phyloP scores from a whole-genome alignment of 2,888 invertebrate species.

The Protodeltote pygarga region DNA sequence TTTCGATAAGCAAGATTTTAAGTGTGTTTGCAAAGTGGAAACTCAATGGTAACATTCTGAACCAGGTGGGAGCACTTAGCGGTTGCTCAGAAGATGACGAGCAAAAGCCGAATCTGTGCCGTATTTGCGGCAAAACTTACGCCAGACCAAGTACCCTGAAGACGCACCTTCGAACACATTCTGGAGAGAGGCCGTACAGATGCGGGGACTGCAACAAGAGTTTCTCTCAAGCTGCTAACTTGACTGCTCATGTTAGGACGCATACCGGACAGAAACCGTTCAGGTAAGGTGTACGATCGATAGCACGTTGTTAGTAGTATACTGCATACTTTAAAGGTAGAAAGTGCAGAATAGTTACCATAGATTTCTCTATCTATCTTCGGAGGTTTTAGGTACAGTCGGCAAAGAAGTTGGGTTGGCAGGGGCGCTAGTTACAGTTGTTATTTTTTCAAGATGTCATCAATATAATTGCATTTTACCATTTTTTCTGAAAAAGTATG shows the following conservation, averaged over 20 bases:
- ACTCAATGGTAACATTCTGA: background rate
- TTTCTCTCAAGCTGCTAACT: conserved; percentile 99
- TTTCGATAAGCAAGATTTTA: too few species aligned
- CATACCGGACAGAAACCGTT: conserved; percentile 99
- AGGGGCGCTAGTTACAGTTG: too few species aligned
- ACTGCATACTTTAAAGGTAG: too few species aligned
- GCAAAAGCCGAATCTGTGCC: conserved; percentile 95
- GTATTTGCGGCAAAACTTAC: conserved; percentile 98
- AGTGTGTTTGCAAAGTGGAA: background rate
- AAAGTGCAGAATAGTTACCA: too few species aligned
- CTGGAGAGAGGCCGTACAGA: conserved; percentile 96
- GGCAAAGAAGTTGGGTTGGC: too few species aligned
- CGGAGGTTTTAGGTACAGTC: background rate
- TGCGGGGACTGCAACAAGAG: conserved; percentile 98
- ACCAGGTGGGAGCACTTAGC: conserved; percentile 81
- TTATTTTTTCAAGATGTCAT: too few species aligned
- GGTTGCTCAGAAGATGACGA: conserved; percentile 90
- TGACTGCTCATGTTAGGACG: conserved; percentile 98
- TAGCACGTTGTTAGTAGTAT: too few species aligned
- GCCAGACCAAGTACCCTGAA: conserved; percentile 98
- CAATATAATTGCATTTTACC: too few species aligned
- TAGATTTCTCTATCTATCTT: too few species aligned
- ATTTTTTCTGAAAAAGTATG: too few species aligned
- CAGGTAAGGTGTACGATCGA: conserved; percentile 62
- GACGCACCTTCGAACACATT: conserved; percentile 98